A percentile compares a stretch with the other conserved stretches of the same genome.
Evolutionary conservation across 2,113 vertebrate genomes (phyloP).

Genomic region (Tragelaphus imberbis): DNA sequence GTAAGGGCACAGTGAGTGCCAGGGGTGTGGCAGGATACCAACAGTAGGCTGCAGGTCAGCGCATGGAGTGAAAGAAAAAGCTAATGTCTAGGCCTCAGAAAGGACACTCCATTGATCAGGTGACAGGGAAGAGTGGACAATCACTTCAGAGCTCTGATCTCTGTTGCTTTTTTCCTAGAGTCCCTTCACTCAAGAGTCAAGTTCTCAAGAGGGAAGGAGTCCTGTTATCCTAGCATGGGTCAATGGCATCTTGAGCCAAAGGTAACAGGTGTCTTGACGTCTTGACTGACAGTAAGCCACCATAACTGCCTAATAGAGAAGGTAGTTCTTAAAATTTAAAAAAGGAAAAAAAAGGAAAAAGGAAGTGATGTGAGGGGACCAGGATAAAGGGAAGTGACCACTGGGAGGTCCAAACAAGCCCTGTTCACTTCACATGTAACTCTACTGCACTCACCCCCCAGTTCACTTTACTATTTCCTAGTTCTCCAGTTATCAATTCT

Average conservation of each 20-base stretch:
- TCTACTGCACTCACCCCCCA: fast-evolving
- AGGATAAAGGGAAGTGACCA: not conserved
- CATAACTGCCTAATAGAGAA: not conserved
- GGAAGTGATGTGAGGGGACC: not conserved
- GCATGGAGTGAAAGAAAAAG: not conserved
- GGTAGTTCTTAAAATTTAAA: not conserved
- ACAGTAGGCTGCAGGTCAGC: not conserved
- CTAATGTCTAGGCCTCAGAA: not conserved
- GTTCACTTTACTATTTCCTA: not conserved
- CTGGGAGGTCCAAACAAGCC: not conserved
- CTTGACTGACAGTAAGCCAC: not conserved
- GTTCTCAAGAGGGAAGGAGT: not conserved
- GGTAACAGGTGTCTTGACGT: not conserved
- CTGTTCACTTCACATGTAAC: not conserved
- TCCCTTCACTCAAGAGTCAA: not conserved
- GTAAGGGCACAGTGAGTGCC: not conserved
- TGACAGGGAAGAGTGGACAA: not conserved
- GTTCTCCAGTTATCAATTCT: not conserved
- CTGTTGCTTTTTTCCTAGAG: not conserved
- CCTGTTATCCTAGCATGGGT: not conserved
- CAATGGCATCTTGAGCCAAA: not conserved
- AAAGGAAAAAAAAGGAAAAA: too few relatives aligned
- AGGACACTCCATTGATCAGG: not conserved
- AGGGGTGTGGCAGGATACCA: not conserved
- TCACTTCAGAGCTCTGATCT: not conserved